phyloP scores from a whole-genome alignment of 2,888 invertebrate genomes.

The Acholoe squamosa region DNA sequence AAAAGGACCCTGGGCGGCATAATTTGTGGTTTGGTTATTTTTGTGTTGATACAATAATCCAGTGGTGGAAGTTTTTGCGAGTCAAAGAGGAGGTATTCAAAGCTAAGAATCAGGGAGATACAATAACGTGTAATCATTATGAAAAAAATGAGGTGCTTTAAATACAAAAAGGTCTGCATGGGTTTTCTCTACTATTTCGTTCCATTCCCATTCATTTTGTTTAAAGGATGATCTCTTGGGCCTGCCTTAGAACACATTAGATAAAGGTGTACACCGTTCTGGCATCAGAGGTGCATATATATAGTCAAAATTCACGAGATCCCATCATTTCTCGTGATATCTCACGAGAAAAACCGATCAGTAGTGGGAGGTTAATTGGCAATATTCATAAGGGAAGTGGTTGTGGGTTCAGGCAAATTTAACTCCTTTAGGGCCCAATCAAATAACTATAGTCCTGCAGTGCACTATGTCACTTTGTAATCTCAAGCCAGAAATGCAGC shows the following conservation, averaged over 20 bases:
- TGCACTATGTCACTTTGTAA: too few relatives aligned
- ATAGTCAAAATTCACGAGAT: not conserved
- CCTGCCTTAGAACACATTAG: too few relatives aligned
- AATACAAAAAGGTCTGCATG: too few relatives aligned
- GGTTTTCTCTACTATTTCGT: too few relatives aligned
- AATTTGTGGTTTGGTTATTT: conserved; percentile 27
- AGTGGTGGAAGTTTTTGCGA: not conserved
- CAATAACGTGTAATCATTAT: not conserved
- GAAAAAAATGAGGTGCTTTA: too few relatives aligned
- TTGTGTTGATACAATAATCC: conserved; percentile 10
- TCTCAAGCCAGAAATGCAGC: too few relatives aligned
- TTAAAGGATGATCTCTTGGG: too few relatives aligned
- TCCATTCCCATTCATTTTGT: too few relatives aligned
- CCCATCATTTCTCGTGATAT: not conserved
- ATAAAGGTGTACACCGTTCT: too few relatives aligned
- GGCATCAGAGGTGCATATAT: not conserved
- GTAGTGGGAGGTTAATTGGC: conserved; percentile 14
- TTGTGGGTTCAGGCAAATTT: not conserved
- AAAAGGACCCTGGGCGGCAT: not conserved
- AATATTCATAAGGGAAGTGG: conserved; percentile 47
- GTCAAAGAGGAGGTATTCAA: not conserved
- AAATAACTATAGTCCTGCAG: not conserved
- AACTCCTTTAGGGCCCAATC: not conserved
- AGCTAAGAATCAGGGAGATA: not conserved
- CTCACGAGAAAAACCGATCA: conserved; percentile 44